Base-by-base conservation (phyloP, 1,140 invertebrate species). In the Neomicropteryx cornuta region DNA sequence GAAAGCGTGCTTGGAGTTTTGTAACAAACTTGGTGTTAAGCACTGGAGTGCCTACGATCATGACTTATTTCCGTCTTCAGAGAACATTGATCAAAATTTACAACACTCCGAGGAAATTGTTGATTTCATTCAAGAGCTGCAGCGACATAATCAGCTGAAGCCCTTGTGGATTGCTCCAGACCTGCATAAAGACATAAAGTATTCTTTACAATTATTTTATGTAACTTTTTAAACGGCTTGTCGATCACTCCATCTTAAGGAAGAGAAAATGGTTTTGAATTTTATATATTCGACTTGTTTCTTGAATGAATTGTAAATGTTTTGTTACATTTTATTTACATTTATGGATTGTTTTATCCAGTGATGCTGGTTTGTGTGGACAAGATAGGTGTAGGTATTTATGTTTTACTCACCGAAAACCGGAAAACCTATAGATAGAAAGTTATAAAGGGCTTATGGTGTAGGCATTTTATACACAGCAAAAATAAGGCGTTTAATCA, bases 31-130 rank as follows among this genome's bases (percentile, higher is more conserved):
- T 0, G 70, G 72, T 21, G 45, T 78, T 2, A 76, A 75, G 49
- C 76, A 76, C 51, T 79, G 72, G 73, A 76, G 71, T 0, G 78
- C 72, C 29, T 76, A 71, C 50, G 77, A 78, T 49, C 64, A 70
- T 2, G 72, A 71, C 45, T 42, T 75, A 21, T 56, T 68, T 4
- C 71, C 71, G 0, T 51, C 58, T 29, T 52, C 55, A 0, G 62
- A 68, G 3, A 62, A 50, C 19, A 58, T 71, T 42, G 72, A 72
- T 3, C 75, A 78, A 44, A 67, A 58, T 16, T 69, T 66, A 43
- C 43, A 50, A 13, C 67, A 74, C 37, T 66, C 73, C 49, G 76
- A 81, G 34, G 72, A 76, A 37, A 65, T 78, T 1, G 48, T 62
- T 4, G 73, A 77, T 24, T 65, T 73, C 36, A 62, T 76, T 2